These are phyloP conservation scores for Boloria selene DNA, from an alignment of 2,888 invertebrate species.

Conservation along the genomic window DNA sequence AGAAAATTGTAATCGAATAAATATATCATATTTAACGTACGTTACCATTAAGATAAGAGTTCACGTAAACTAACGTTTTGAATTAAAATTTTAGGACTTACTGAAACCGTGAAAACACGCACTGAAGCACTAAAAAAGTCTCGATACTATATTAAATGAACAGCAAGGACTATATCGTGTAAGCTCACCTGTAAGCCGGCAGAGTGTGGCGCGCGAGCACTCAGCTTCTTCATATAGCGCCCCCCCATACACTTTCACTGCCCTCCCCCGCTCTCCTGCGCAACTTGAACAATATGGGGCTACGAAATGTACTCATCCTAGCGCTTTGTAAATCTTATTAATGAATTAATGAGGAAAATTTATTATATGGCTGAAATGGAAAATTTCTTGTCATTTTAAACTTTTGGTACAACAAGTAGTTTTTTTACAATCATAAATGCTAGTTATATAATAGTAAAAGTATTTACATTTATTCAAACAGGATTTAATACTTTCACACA, in stretches of 20 bases:
- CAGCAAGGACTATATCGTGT: slow-evolving; percentile 34
- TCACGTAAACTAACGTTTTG: too few species aligned
- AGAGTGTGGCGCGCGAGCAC: slow-evolving; percentile 73
- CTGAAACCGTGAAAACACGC: not conserved
- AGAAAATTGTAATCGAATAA: too few species aligned
- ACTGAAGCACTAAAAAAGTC: not conserved
- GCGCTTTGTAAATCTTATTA: not conserved
- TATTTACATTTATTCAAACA: too few species aligned
- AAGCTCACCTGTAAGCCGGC: slow-evolving; percentile 66
- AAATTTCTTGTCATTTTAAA: too few species aligned
- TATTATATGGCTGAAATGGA: too few species aligned
- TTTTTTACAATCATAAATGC: too few species aligned
- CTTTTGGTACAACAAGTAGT: too few species aligned
- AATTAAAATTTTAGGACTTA: too few species aligned
- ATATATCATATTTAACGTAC: too few species aligned
- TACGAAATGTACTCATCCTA: slow-evolving; percentile 31
- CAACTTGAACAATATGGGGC: slow-evolving; percentile 41
- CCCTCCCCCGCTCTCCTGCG: slow-evolving; percentile 48
- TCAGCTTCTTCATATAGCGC: slow-evolving; percentile 61
- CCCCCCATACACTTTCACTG: slow-evolving; percentile 49
- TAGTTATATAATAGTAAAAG: too few species aligned
- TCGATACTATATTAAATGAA: not conserved
- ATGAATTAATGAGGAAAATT: not conserved
- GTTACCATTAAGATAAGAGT: too few species aligned
- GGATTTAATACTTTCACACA: too few species aligned